Conservation (phyloP, 92 coral and sea anemone species). For the Isaurus tuberculatus region DNA sequence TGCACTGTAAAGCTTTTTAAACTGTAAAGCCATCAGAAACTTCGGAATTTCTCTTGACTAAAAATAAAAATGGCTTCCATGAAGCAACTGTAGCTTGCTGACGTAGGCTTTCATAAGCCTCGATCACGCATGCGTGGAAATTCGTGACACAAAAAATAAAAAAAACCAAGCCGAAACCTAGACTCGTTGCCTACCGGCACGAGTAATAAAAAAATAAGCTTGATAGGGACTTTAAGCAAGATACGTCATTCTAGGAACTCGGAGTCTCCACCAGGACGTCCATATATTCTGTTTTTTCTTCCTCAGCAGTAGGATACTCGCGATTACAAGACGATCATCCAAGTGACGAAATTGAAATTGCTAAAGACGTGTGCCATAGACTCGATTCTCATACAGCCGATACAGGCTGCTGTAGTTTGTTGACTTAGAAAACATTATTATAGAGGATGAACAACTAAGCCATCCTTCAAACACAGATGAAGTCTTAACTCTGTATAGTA, state of each 20-base stretch:
- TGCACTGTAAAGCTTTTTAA: no score
- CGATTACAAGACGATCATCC: slow-evolving; percentile 11
- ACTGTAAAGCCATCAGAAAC: no score
- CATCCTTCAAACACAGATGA: slow-evolving; percentile 43
- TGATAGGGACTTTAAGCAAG: slow-evolving; percentile 2
- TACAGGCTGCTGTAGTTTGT: slow-evolving; percentile 2
- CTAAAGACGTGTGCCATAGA: slow-evolving; percentile 1
- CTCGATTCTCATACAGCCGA: slow-evolving; percentile 13
- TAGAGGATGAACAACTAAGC: slow-evolving; percentile 38
- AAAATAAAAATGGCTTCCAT: no score
- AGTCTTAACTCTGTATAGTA: slow-evolving; percentile 33
- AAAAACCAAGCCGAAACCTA: no score
- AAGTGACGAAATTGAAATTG: slow-evolving; percentile 1
- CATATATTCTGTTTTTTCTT: slow-evolving; percentile 22
- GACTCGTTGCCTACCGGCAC: no score
- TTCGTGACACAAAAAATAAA: no score
- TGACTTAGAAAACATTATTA: slow-evolving; percentile 11
- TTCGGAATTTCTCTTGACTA: no score
- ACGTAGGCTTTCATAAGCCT: no score
- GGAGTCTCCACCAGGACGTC: slow-evolving; percentile 21
- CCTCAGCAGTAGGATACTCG: neutral
- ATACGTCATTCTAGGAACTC: slow-evolving; percentile 9
- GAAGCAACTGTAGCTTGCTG: no score
- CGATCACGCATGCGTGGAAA: no score
- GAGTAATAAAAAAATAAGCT: no score